phyloP scores from a whole-genome alignment of 2,113 vertebrate species.

The Tringa solitaria region DNA sequence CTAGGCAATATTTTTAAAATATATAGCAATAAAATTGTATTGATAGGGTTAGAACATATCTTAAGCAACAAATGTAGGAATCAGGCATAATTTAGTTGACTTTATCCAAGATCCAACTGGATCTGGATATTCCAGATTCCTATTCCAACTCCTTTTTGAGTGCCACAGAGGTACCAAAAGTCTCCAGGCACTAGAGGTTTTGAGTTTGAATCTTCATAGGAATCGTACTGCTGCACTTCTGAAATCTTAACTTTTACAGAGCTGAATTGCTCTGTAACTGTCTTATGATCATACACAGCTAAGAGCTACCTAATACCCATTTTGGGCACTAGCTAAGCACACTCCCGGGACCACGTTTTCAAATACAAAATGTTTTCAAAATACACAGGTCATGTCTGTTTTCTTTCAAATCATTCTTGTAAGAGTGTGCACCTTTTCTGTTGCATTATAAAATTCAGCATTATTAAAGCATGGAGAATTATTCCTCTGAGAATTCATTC shows the following conservation, averaged over 20 bases:
- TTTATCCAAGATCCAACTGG: not conserved
- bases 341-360: accelerated
- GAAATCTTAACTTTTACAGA: not conserved
- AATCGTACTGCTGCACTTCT: not conserved
- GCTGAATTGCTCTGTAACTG: not conserved
- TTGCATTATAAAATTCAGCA: not conserved
- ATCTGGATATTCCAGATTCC: not conserved
- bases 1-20: not conserved
- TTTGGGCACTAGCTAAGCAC: not conserved
- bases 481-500: not conserved
- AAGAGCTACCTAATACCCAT: not conserved
- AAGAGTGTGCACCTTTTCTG: not conserved
- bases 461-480: not conserved
- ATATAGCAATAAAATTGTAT: not conserved
- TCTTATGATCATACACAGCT: not conserved
- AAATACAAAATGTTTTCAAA: not conserved
- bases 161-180: not conserved
- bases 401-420: not conserved
- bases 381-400: not conserved
- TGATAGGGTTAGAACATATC: not conserved
- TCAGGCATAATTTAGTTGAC: not conserved
- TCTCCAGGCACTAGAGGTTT: not conserved
- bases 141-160: not conserved
- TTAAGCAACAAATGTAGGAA: not conserved
- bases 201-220: not conserved